Evolutionary conservation across 2,113 vertebrate species (phyloP).

Genomic region (Platichthys stellatus): DNA sequence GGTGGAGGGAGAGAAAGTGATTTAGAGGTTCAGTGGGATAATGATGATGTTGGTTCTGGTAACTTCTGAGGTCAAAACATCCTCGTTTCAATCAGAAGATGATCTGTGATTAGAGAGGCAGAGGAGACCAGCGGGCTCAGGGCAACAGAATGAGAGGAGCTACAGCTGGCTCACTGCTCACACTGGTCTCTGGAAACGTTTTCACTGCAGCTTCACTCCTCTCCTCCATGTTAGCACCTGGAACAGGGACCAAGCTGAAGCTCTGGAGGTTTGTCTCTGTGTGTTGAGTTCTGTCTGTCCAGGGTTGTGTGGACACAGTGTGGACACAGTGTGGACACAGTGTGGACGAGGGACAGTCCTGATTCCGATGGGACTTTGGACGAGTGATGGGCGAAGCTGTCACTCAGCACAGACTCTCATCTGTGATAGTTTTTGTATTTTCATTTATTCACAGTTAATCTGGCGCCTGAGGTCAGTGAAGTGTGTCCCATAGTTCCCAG

Average conservation of each 20-base stretch:
- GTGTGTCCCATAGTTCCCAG: conserved; percentile 19
- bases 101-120: conserved; percentile 67
- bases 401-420: neutral
- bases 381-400: neutral
- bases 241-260: no score
- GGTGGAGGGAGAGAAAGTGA: conserved; percentile 66
- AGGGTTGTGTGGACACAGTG: neutral
- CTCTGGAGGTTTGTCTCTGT: no score
- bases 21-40: conserved; percentile 69
- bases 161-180: conserved; percentile 51
- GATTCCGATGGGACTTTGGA: conserved; percentile 28
- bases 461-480: neutral
- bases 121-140: conserved; percentile 28
- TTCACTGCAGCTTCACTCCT: neutral
- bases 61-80: conserved; percentile 66
- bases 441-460: no score
- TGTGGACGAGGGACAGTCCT: neutral
- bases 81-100: conserved; percentile 64
- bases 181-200: conserved; percentile 33
- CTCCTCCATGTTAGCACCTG: neutral
- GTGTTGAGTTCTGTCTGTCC: neutral
- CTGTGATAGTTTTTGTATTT: no score
- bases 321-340: no score
- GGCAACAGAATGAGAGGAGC: conserved; percentile 60
- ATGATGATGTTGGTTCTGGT: conserved; percentile 68